Evolutionary conservation across 1,140 invertebrate species (phyloP), one percentile per base, ranked within the genome.

Genomic region (Solen grandis): DNA sequence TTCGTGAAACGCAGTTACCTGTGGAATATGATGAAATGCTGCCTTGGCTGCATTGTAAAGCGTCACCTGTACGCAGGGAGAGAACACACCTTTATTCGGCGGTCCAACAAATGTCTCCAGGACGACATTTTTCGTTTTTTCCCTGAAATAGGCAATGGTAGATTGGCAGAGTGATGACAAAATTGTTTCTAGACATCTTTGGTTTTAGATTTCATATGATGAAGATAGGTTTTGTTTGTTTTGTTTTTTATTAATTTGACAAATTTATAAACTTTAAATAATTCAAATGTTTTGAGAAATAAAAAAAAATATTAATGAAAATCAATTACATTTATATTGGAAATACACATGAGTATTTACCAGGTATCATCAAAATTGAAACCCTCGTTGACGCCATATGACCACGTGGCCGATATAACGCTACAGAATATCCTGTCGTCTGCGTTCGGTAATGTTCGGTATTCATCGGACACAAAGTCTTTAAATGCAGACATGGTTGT

Each of bases 401-500:
- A 93, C 96, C 96, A 96, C 22, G 93, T 93, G 8, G 95, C 94
- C 66, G 94, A 94, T 1, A 96, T 95, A 19, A 95, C 92, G 0
- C 95, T 96, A 90, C 95, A 96, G 69, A 91, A 89, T 83, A 96
- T 94, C 70, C 95, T 92, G 90, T 96, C 95, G 22, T 95, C 93
- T 41, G 94, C 93, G 91, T 96, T 95, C 0, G 95, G 93, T 19
- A 96, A 90, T 0, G 95, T 95, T 29, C 95, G 94, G 84, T 95
- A 96, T 82, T 96, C 95, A 84, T 96, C 95, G 88, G 95, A 94
- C 33, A 95, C 93, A 85, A 96, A 96, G 89, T 96, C 94, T 1
- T 94, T 94, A 88, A 96, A 96, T 8, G 95, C 94, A 0, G 95
- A 96, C 86, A 96, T 94, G 0, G 96, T 96, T 0, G 95, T 96